Base-by-base conservation (phyloP, 2,113 vertebrate species). In the Plestiodon gilberti region DNA sequence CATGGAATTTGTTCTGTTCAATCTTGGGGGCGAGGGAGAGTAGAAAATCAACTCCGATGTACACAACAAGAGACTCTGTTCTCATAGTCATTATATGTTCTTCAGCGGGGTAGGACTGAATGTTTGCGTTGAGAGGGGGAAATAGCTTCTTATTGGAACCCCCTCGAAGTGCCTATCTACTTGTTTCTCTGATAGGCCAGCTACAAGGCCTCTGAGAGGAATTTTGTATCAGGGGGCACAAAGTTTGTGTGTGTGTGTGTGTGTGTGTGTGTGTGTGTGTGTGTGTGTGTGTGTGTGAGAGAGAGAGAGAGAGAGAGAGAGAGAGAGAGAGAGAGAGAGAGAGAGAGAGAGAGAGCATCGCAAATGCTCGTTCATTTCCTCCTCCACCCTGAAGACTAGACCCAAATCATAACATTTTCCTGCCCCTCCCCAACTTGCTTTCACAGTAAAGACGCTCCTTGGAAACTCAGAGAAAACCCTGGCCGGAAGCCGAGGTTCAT, bases 321-420 rank as follows among this genome's bases (percentile, higher is more conserved):
- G n/a, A n/a, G n/a, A n/a, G n/a, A n/a, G n/a, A n/a, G n/a, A n/a
- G n/a, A n/a, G n/a, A n/a, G 22, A 59, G 79, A 83, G 55, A 25
- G 43, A 17, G 82, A 52, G 62, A 35, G 20, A 62, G 70, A 33
- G 38, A 11, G 62, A 71, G 0, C 14, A 76, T 22, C 1, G 3
- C n/a, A 78, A 67, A 38, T 7, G 52, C 85, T 2, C n/a, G n/a
- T 69, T 64, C 0, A 83, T 86, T 28, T 55, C 79, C 55, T 52
- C 4, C 3, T 62, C 81, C 91, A 82, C 87, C 82, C 83, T 90
- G 90, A 92, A 78, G 80, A 84, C n/a, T n/a, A n/a, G n/a, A n/a
- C n/a, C n/a, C 90, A 91, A 95, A 89, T 87, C 90, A 85, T 94
- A 95, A 95, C 93, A 89, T 96, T 96, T 96, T 94, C 93, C 94